A percentile compares a stretch with the other conserved stretches of the same genome.
phyloP scores from a whole-genome alignment of 2,113 vertebrate species.

The Isurus oxyrinchus region DNA sequence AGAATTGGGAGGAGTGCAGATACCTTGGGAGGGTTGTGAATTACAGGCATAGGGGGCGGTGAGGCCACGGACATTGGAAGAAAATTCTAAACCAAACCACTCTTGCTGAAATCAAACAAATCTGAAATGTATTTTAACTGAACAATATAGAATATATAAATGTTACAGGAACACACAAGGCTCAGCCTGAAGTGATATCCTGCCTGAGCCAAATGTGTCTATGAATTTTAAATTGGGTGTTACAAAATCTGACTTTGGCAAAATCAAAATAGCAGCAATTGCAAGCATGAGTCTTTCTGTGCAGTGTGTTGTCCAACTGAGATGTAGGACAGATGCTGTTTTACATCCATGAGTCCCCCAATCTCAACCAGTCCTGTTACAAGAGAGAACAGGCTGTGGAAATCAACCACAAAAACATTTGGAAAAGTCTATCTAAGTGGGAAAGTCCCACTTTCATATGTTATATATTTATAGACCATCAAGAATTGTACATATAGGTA shows the following conservation, averaged over 20 bases:
- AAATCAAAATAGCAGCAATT: neutral
- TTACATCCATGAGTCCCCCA: neutral
- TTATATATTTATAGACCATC: neutral
- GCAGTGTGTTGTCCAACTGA: neutral
- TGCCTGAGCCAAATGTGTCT: neutral
- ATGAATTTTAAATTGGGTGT: neutral
- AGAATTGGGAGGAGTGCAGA: too few species aligned
- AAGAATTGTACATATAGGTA: neutral
- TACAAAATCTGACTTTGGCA: neutral
- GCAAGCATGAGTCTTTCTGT: neutral
- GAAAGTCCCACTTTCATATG: neutral
- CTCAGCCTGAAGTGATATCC: neutral
- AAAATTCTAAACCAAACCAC: neutral
- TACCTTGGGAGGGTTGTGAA: too few species aligned
- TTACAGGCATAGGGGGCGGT: too few species aligned
- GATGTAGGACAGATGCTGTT: neutral
- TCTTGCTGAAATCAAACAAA: neutral
- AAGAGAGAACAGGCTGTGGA: too few species aligned
- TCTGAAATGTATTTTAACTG: neutral
- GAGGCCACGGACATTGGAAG: too few species aligned
- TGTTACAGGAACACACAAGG: neutral
- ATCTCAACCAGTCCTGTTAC: neutral
- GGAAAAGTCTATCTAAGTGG: neutral
- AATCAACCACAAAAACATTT: neutral
- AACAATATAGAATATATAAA: neutral